Base-by-base conservation (phyloP, 2,888 invertebrate species). In the Perizoma flavofasciatum region DNA sequence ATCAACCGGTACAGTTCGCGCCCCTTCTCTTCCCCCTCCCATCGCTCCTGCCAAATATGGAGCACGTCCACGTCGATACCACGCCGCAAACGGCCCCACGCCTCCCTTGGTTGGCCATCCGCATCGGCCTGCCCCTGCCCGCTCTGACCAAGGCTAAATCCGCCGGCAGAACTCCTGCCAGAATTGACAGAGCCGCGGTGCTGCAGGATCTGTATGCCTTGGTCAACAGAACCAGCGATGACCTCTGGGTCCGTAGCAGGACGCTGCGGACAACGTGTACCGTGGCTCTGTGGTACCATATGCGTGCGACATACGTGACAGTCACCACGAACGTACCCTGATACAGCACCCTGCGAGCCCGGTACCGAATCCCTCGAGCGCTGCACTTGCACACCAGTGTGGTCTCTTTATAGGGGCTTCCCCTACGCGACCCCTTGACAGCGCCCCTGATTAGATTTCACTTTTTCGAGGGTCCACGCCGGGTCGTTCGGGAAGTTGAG, bases 321-420 rank as follows among this genome's bases (percentile, higher is more conserved):
- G 46, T 53, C 4, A 46, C 22, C 5, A 40, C 37, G 39, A 10
- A 53, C n/a, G n/a, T n/a, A 6, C 5, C 35, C 5, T 5, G 6
- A 35, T 5, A 5, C 5, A 35, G 35, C 35, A 5, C 5, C 49
- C 33, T 39, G 32, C 53, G 41, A 40, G 43, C 34, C n/a, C n/a
- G n/a, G n/a, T n/a, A n/a, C n/a, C n/a, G n/a, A n/a, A n/a, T n/a
- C n/a, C n/a, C n/a, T n/a, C n/a, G n/a, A n/a, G n/a, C n/a, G n/a
- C n/a, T n/a, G n/a, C n/a, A n/a, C n/a, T n/a, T n/a, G 37, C 5
- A 61, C 48, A 0, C 11, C 40, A 10, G 43, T 8, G 59, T 59
- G 5, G 50, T 47, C 11, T 56, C 53, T n/a, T 56, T 49, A 33
- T 49, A 55, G 32, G 52, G 52, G 6, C 52, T 41, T 9, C 41